phyloP scores from a whole-genome alignment of 1,140 invertebrate genomes.

The Anastrepha obliqua region DNA sequence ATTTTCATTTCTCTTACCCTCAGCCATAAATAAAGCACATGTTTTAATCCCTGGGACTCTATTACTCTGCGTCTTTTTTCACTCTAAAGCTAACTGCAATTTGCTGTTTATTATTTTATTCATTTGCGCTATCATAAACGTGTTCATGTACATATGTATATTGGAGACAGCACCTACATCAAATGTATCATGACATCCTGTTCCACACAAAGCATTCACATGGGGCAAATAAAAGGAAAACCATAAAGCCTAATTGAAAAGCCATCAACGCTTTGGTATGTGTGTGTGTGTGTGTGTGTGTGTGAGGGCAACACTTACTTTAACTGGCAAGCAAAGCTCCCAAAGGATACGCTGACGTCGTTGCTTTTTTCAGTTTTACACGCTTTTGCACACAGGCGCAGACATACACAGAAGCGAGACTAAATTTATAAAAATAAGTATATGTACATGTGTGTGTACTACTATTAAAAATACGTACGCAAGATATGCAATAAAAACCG shows the following conservation, averaged over 20 bases:
- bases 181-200: not conserved
- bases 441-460: not conserved
- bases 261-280: slow-evolving; percentile 56
- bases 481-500: not conserved
- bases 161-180: not conserved
- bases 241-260: slow-evolving; percentile 60
- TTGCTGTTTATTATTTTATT: slow-evolving; percentile 31
- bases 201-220: slow-evolving; percentile 4
- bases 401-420: not conserved
- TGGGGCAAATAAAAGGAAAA: slow-evolving; percentile 57
- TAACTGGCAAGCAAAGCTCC: slow-evolving; percentile 57
- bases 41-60: not conserved
- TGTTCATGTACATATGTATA: not conserved
- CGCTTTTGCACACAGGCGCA: not conserved
- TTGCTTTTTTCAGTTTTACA: not conserved
- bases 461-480: slow-evolving; percentile 3
- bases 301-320: slow-evolving; percentile 52
- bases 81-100: not conserved
- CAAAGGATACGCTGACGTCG: slow-evolving; percentile 50
- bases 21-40: not conserved
- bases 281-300: not conserved
- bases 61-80: not conserved
- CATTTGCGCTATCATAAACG: not conserved
- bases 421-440: not conserved
- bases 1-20: not conserved